Evolutionary conservation across 2,888 invertebrate species (phyloP), one percentile per base, ranked within the genome.

Genomic region (Cryptocheilus praepositus): DNA sequence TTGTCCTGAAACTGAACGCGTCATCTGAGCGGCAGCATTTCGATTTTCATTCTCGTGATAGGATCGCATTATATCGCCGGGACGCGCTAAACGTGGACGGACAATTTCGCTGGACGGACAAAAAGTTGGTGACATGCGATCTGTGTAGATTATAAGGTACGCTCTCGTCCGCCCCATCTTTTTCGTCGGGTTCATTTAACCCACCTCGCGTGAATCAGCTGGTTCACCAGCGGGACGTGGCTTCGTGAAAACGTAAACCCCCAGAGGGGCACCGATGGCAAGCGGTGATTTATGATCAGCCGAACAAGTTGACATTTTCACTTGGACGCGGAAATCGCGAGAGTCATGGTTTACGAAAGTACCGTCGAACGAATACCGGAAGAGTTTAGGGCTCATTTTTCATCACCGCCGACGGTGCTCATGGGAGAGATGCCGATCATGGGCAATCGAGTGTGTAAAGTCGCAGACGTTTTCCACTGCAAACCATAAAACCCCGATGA

Each of bases 151-250:
- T 21, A 22, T 2, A 53, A 22, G 21, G 22, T 28, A 43, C 45
- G n/a, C 53, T 43, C 58, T 54, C 56, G 44, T 22, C 43, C 15
- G 43, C 28, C 19, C 55, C 44, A 21, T 36, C 16, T 49, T 54
- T 55, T 63, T 46, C 19, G 59, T 59, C 43, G 58, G 54, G 57
- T 55, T 19, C 13, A 54, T 44, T 62, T 64, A 64, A 70, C 61
- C 64, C 57, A 53, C 45, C 57, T 58, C 54, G 54, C 57, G 43
- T 67, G 70, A 70, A 70, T 70, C 70, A 70, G 64, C 67, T 64
- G 61, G 68, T 70, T 70, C 25, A 53, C 49, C 52, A 18, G 13
- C 36, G 52, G 55, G 8, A 19, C 46, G 54, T 36, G 25, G 13
- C 22, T 49, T 46, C 58, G 45, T 19, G 49, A 49, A 49, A 59